Base-by-base conservation (phyloP, 2,888 invertebrate genomes). In the Acanthopleura granulata region DNA sequence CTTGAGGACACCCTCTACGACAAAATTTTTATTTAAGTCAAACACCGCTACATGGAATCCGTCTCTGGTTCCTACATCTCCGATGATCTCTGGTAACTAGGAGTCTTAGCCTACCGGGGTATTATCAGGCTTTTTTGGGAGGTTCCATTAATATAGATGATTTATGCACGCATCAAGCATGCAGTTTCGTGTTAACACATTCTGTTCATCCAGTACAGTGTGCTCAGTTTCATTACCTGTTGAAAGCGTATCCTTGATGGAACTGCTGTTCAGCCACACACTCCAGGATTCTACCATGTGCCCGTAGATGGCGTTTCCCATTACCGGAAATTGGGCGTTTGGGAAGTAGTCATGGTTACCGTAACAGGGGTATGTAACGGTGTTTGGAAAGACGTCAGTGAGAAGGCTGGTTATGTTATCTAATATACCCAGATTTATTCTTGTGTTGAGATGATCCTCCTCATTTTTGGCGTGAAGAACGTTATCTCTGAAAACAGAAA, bases 321-420 rank as follows among this genome's bases (percentile, higher is more conserved):
- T 85, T 49, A 87, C 84, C n/a, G 89, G 83, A 92, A 93, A 83
- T 92, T 93, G 50, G 94, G 86, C 83, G 72, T 85, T 82, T 0
- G 91, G 90, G 75, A 82, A 88, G 86, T 89, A 95, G 89, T 97
- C 97, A 88, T 96, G 94, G 90, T 97, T 96, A 0, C 97, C 97
- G 78, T 97, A 91, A 16, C 95, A 96, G 14, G 97, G 96, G 89
- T 96, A 96, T 79, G 97, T 95, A 89, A 95, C 96, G 90, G 95
- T 95, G 15, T 94, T 94, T 82, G 95, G 95, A 74, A 89, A 88
- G 3, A 73, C 73, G 6, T 71, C 74, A 9, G 74, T 77, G 4
- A 97, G 92, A 73, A 96, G 92, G 83, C 95, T 94, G 6, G 88
- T 89, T 22, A 85, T 93, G 91, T 96, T 96, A 86, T 94, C 93